phyloP scores from a whole-genome alignment of 1,140 invertebrate species.

The Aphelinus certus region DNA sequence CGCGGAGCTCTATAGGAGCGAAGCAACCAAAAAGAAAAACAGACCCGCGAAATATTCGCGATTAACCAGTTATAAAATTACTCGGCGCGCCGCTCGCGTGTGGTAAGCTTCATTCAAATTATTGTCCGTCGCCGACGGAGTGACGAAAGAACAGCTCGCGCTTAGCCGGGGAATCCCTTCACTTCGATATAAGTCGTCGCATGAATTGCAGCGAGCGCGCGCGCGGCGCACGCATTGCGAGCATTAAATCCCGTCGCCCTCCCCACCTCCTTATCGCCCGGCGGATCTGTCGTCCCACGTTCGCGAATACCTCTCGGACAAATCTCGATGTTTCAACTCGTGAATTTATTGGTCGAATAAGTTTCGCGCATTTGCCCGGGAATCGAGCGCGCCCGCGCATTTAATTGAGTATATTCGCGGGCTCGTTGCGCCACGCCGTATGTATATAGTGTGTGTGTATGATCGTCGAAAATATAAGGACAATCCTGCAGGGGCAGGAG shows the following conservation, averaged over 20 bases:
- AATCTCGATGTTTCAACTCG: conserved; percentile 27
- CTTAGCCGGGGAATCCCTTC: conserved; percentile 40
- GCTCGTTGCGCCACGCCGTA: conserved; percentile 7
- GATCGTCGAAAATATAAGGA: background rate
- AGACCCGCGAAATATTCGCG: background rate
- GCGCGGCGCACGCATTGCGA: conserved; percentile 36
- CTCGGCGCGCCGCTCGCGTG: background rate
- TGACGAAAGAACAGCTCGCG: conserved; percentile 9
- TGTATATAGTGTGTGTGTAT: background rate
- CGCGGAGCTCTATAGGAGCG: background rate
- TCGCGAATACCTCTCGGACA: conserved; percentile 28
- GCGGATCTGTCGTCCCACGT: conserved; percentile 52
- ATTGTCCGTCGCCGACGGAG: background rate
- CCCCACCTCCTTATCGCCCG: conserved; percentile 42
- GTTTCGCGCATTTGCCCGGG: too few relatives aligned
- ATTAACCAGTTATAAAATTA: conserved; percentile 20
- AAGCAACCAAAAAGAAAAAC: background rate
- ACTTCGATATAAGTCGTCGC: conserved; percentile 31
- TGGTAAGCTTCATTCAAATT: conserved; percentile 25
- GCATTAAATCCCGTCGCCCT: background rate
- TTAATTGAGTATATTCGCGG: conserved; percentile 16
- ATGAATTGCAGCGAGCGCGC: conserved; percentile 26
- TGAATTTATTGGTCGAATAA: too few relatives aligned
- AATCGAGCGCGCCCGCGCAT: too few relatives aligned
- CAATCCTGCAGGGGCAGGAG: too few relatives aligned